phyloP scores from a whole-genome alignment of 2,797 vertebrate genomes.

The Acipenser ruthenus region DNA sequence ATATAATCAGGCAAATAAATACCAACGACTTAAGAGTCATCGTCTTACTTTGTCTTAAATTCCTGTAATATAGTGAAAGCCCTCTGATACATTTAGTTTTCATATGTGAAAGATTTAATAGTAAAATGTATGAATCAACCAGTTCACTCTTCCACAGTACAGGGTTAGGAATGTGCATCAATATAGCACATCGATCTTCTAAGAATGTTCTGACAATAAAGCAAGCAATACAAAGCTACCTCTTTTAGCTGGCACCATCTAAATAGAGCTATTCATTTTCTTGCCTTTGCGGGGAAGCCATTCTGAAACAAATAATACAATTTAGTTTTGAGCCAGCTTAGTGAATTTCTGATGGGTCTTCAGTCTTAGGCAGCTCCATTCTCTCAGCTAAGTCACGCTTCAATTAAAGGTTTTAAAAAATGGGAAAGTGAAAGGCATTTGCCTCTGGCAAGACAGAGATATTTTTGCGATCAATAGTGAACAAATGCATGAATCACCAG shows the following conservation, averaged over 20 bases:
- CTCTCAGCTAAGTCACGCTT: conserved; percentile 54
- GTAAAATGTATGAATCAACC: background rate
- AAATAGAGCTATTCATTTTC: conserved; percentile 43
- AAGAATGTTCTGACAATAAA: background rate
- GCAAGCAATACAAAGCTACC: conserved; percentile 9
- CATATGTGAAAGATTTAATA: background rate
- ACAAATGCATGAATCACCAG: background rate
- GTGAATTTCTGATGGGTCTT: conserved; percentile 42
- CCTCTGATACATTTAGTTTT: background rate
- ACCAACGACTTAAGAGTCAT: too few species aligned
- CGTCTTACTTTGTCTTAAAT: too few species aligned
- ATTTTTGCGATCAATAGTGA: background rate
- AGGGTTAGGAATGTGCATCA: background rate
- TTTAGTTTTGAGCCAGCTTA: conserved; percentile 42
- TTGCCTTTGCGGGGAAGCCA: conserved; percentile 6
- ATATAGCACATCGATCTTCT: background rate
- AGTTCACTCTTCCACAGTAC: background rate
- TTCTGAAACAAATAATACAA: conserved; percentile 43
- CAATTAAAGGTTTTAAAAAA: conserved; percentile 13
- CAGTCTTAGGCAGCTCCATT: conserved; percentile 36
- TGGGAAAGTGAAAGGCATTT: background rate
- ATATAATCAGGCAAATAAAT: too few species aligned
- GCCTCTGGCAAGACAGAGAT: background rate
- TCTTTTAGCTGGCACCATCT: conserved; percentile 30
- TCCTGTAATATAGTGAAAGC: too few species aligned